phyloP scores from a whole-genome alignment of 2,797 vertebrate species.

The Potorous gilbertii region DNA sequence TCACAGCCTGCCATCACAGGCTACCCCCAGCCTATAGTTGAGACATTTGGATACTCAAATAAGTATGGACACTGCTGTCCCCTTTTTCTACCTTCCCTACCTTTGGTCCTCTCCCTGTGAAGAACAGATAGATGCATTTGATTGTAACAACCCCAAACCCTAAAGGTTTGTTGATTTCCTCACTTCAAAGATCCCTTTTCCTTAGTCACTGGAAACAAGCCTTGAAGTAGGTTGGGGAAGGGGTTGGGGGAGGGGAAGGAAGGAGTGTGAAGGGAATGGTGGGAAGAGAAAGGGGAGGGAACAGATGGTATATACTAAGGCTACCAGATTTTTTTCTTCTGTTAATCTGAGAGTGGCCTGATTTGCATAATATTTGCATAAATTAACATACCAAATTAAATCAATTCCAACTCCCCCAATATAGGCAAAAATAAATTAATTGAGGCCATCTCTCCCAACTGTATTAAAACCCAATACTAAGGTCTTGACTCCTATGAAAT shows the following conservation, averaged over 20 bases:
- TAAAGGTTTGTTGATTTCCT: slow-evolving; percentile 20
- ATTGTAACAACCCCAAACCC: not conserved
- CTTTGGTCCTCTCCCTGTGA: not conserved
- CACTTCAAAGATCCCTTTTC: slow-evolving; percentile 56
- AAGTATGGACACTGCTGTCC: not conserved
- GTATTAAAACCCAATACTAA: slow-evolving; percentile 37
- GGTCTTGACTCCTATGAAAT: slow-evolving; percentile 54
- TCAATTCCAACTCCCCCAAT: slow-evolving; percentile 71
- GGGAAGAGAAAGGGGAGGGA: slow-evolving; percentile 69
- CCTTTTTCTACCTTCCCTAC: not conserved
- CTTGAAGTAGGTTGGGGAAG: slow-evolving; percentile 60
- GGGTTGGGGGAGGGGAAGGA: slow-evolving; percentile 34
- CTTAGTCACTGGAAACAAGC: slow-evolving; percentile 58
- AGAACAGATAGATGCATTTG: not conserved
- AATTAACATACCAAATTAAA: slow-evolving; percentile 79
- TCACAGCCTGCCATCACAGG: not conserved
- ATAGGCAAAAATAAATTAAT: slow-evolving; percentile 73
- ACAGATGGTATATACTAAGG: slow-evolving; percentile 75
- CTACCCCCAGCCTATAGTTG: not conserved
- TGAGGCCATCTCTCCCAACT: slow-evolving; percentile 62
- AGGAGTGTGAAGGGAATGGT: slow-evolving; percentile 73
- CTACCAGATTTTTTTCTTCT: slow-evolving; percentile 74
- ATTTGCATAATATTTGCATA: slow-evolving; percentile 80
- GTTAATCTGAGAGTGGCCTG: slow-evolving; percentile 80
- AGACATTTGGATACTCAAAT: not conserved